Conservation (phyloP, 2,113 vertebrate species). For the Passer montanus region DNA sequence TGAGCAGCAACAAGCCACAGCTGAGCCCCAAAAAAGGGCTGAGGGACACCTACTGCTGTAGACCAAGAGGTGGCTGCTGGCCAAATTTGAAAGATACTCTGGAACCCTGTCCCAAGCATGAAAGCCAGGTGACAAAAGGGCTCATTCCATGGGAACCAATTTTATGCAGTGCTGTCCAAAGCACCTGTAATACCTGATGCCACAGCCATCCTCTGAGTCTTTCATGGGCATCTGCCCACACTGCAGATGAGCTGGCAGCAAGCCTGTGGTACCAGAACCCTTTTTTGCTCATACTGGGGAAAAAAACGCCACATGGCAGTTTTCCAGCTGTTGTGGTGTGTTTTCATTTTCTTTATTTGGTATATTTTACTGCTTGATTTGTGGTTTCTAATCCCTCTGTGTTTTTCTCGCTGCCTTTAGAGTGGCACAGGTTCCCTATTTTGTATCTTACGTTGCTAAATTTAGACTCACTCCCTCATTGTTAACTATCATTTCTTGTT, state of each 20-base stretch:
- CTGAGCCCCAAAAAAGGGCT: not conserved
- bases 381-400: too few species aligned
- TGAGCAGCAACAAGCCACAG: not conserved
- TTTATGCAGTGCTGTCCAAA: not conserved
- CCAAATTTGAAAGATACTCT: not conserved
- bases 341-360: too few species aligned
- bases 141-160: accelerated
- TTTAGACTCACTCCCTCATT: too few species aligned
- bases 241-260: not conserved
- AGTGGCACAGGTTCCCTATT: too few species aligned
- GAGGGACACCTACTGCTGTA: accelerated
- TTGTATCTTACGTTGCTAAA: too few species aligned
- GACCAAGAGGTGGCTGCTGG: not conserved
- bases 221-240: accelerated
- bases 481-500: too few species aligned
- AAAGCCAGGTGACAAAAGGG: accelerated
- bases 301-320: not conserved
- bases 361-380: too few species aligned
- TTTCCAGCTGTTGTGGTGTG: not conserved
- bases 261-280: not conserved
- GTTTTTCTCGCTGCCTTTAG: too few species aligned
- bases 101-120: not conserved
- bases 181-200: not conserved
- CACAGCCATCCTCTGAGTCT: not conserved
- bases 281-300: accelerated